phyloP scores from a whole-genome alignment of 1,140 invertebrate species.

The Cecropterus lyciades region DNA sequence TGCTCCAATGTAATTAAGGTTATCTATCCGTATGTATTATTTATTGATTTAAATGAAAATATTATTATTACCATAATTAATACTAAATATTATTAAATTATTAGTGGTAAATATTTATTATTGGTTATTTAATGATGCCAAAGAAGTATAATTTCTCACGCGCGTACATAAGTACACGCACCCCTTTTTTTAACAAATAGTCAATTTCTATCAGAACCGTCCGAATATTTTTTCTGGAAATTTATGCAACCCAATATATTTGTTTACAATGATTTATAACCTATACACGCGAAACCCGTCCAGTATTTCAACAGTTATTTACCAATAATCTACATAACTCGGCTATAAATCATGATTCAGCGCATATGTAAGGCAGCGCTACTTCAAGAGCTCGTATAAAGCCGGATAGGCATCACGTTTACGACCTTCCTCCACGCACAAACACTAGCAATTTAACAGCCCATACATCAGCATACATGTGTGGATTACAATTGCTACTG shows the following conservation, averaged over 20 bases:
- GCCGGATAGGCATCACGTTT: conserved; percentile 4
- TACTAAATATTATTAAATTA: too few species aligned
- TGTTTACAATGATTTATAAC: conserved; percentile 1
- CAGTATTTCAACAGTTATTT: conserved; percentile 21
- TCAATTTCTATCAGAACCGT: neutral
- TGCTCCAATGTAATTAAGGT: too few species aligned
- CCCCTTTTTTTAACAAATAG: too few species aligned
- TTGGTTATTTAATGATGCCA: too few species aligned
- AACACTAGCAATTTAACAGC: conserved; percentile 14
- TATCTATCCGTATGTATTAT: too few species aligned
- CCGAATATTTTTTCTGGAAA: neutral
- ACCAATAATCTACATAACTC: conserved; percentile 18
- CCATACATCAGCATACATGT: conserved; percentile 2
- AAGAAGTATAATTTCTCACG: too few species aligned
- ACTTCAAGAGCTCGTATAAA: conserved; percentile 19
- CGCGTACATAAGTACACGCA: too few species aligned
- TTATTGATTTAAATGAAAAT: too few species aligned
- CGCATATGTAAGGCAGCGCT: neutral
- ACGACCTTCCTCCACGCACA: conserved; percentile 7
- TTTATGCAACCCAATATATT: neutral
- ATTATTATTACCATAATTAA: too few species aligned
- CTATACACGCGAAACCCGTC: conserved; percentile 9
- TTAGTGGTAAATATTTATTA: too few species aligned
- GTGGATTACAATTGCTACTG: conserved; percentile 5
- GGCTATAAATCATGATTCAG: conserved; percentile 21